Evolutionary conservation across 2,113 vertebrate genomes (phyloP).

Genomic region (Calyptommatus sinebrachiatus): DNA sequence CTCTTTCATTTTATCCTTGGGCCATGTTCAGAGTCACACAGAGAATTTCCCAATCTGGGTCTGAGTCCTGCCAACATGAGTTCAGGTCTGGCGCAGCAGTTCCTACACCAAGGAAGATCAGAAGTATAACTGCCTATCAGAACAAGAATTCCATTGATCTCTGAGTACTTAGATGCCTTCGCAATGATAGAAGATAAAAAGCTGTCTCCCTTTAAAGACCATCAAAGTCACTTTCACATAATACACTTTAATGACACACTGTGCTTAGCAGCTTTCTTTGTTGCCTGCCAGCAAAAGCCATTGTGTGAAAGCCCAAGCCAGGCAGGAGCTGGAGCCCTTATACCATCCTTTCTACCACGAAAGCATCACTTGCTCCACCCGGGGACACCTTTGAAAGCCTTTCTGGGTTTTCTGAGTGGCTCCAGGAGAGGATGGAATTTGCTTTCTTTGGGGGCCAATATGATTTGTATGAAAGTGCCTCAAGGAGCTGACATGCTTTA

Average conservation of each 20-base stretch:
- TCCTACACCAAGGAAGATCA: neutral
- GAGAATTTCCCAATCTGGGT: no score
- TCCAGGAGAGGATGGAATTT: neutral
- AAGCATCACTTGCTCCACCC: neutral
- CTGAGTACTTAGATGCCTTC: neutral
- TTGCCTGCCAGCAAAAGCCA: neutral
- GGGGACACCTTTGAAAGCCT: neutral
- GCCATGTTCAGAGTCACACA: no score
- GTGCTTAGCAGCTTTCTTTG: neutral
- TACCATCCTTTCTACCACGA: no score
- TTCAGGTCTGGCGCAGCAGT: neutral
- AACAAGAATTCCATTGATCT: neutral
- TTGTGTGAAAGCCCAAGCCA: neutral
- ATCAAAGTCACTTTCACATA: neutral
- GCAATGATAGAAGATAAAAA: neutral
- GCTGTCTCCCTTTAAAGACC: neutral
- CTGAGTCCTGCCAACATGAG: no score
- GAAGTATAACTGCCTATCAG: neutral
- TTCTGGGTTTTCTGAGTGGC: neutral
- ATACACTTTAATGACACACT: neutral
- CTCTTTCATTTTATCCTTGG: no score
- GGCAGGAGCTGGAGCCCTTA: neutral
- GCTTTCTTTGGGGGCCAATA: neutral
- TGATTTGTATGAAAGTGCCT: neutral
- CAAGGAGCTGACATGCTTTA: neutral